phyloP scores from a whole-genome alignment of 2,888 invertebrate species.

The Charanyca ferruginea region DNA sequence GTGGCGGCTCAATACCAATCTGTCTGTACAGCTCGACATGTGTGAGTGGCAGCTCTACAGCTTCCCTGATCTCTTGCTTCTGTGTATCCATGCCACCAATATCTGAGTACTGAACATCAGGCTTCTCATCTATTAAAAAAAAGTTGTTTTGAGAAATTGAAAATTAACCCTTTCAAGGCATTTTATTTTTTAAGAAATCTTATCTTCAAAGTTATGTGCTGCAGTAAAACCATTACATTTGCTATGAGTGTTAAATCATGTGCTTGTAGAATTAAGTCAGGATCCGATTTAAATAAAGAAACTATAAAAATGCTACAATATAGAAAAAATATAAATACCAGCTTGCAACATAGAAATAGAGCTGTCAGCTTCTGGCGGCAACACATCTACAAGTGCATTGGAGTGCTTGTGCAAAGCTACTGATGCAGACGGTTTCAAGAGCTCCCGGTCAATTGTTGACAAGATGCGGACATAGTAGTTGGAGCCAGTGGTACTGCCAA shows the following conservation, averaged over 20 bases:
- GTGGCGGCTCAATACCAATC: conserved; percentile 99
- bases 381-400: conserved; percentile 99
- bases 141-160: neutral
- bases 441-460: conserved; percentile 99
- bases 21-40: conserved; percentile 99
- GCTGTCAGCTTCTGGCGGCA: conserved; percentile 99
- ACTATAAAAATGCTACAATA: neutral
- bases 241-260: too few relatives aligned
- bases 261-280: neutral
- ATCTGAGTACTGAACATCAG: conserved; percentile 98
- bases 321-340: conserved; percentile 85
- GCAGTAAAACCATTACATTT: too few relatives aligned
- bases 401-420: conserved; percentile 99
- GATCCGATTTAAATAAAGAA: neutral
- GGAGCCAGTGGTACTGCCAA: conserved; percentile 99
- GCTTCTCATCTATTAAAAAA: conserved; percentile 95
- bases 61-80: conserved; percentile 99
- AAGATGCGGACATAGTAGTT: conserved; percentile 99
- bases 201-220: too few relatives aligned
- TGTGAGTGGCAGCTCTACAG: conserved; percentile 99
- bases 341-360: conserved; percentile 99
- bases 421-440: conserved; percentile 99
- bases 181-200: too few relatives aligned
- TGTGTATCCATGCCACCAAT: conserved; percentile 99
- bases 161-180: too few relatives aligned